Base-by-base conservation (phyloP, 2,888 invertebrate species). In the Eubasilissa splendida region DNA sequence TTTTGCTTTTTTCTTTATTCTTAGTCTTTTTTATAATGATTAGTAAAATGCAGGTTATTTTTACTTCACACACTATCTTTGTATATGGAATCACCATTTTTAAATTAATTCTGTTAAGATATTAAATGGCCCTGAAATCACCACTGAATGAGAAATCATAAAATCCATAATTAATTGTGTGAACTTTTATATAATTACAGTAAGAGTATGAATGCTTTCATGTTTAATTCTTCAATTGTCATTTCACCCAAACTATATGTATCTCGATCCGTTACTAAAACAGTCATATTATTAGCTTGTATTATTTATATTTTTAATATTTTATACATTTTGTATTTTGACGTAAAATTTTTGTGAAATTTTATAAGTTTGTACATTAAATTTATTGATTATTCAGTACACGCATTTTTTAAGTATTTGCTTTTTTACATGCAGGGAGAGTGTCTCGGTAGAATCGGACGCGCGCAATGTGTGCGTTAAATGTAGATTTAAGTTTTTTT, bases 311-410 rank as follows among this genome's bases (percentile, higher is more conserved):
- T 73, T 73, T 54, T 73, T 22, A 42, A 73, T 73, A 73, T 73
- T 73, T 73, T 73, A 73, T 73, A 73, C 71, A 73, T 73, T 71
- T 73, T 73, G 71, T 73, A 73, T 73, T 73, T 73, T 58, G 71
- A 73, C 56, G 54, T 73, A 73, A 73, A 31, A 8, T 56, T 56
- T 54, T 70, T 50, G 22, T 71, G 56, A 71, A 71, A 71, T 71
- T 53, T 71, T 53, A 14, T 54, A 54, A 71, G 56, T 73, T 56
- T 73, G 71, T 73, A 73, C 56, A 56, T 73, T 42, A 42, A 42
- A 42, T 42, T 50, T 68, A 68, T 68, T 68, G 14, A 70, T 70
- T 70, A 52, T 70, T 52, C 42, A 11, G 42, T 70, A 53, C 53
- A 14, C 53, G 53, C 52, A 70, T 70, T 68, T 63, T 5, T 70